Conservation (phyloP, 2,888 invertebrate species). For the Bombylius discolor region DNA sequence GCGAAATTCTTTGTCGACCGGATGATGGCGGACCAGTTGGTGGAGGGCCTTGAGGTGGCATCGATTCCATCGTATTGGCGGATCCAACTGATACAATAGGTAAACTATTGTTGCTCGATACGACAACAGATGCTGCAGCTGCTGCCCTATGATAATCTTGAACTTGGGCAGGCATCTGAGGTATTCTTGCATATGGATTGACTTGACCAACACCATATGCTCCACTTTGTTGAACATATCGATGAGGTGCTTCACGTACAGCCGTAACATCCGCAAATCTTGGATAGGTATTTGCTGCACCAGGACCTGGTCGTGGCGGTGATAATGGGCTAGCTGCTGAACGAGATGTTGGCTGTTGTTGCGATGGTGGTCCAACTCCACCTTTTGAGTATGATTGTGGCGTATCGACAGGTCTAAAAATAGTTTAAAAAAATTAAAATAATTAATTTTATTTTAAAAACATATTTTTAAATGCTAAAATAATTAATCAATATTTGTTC, state of each 20-base stretch:
- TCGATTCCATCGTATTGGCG: conserved; percentile 17
- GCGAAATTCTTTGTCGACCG: conserved; percentile 49
- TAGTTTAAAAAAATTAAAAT: not conserved
- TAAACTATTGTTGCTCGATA: conserved; percentile 10
- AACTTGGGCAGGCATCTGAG: conserved; percentile 27
- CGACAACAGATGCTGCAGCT: conserved; percentile 18
- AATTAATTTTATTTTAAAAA: too few species aligned
- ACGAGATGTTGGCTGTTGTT: conserved; percentile 28
- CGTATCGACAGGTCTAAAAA: conserved; percentile 35
- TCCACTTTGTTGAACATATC: conserved; percentile 30
- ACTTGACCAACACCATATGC: conserved; percentile 28
- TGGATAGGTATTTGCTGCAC: conserved; percentile 30
- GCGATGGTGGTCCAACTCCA: conserved; percentile 22
- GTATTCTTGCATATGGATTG: conserved; percentile 33
- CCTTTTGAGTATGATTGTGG: conserved; percentile 33
- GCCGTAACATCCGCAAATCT: conserved; percentile 31
- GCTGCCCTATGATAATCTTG: conserved; percentile 28
- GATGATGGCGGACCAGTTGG: conserved; percentile 7
- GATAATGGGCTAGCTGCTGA: conserved; percentile 36
- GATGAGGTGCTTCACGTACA: conserved; percentile 31
- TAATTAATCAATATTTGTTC: too few species aligned
- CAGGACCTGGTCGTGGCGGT: conserved; percentile 31
- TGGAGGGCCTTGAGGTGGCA: conserved; percentile 10
- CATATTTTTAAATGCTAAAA: too few species aligned
- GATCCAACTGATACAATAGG: conserved; percentile 16